A percentile compares a stretch with the other conserved stretches of the same genome.
phyloP scores from a whole-genome alignment of 2,888 invertebrate species.

The Dimorphilus gyrociliatus region DNA sequence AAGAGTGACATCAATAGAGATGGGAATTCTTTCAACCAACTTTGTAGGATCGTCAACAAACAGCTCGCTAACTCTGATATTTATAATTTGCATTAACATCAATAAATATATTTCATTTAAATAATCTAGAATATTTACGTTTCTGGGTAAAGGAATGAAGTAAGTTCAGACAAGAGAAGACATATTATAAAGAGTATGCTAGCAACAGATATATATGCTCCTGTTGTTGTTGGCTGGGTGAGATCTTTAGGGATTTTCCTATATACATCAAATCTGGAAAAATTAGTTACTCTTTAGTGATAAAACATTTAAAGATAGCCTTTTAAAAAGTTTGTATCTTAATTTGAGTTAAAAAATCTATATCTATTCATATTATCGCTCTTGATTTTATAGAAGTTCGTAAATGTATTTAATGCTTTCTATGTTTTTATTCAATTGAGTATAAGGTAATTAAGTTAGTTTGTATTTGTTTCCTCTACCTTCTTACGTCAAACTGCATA shows the following conservation, averaged over 20 bases:
- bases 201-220: conserved; percentile 42
- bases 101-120: not conserved
- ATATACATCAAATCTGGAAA: conserved; percentile 44
- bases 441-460: no score
- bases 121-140: conserved; percentile 36
- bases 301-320: no score
- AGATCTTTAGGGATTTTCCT: conserved; percentile 47
- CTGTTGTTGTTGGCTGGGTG: conserved; percentile 45
- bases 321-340: no score
- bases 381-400: no score
- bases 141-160: conserved; percentile 39
- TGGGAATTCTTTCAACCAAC: conserved; percentile 40
- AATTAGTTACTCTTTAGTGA: not conserved
- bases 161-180: conserved; percentile 42
- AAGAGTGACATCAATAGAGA: conserved; percentile 42
- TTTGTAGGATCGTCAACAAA: conserved; percentile 43
- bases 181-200: conserved; percentile 41
- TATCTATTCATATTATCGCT: no score
- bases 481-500: no score
- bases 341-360: no score
- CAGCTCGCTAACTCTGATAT: conserved; percentile 41
- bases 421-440: no score
- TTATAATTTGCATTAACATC: not conserved
- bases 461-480: no score
- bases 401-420: no score